Percentiles rank a stretch among this genome's conserved stretches.
These are phyloP conservation scores for Austrolebias charrua DNA, from an alignment of 2,797 vertebrate genomes.

Conservation along the genomic window DNA sequence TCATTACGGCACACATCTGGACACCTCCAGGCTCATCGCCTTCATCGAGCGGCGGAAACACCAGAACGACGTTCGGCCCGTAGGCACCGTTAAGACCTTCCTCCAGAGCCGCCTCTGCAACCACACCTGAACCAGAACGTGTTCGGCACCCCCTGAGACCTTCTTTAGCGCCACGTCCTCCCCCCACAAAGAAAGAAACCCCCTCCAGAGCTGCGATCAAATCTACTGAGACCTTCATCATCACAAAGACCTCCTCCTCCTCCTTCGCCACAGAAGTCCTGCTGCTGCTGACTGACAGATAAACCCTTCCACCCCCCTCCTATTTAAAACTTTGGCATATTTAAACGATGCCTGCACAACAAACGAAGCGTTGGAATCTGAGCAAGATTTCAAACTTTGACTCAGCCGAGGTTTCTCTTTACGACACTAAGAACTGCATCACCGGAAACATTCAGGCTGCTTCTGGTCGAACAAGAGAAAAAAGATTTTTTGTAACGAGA, in stretches of 20 bases:
- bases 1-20: conserved; percentile 77
- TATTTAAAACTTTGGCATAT: conserved; percentile 56
- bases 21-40: conserved; percentile 91
- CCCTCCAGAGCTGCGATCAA: conserved; percentile 9
- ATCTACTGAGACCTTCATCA: conserved; percentile 40
- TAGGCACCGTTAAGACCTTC: conserved; percentile 88
- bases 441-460: conserved; percentile 73
- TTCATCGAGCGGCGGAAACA: conserved; percentile 96
- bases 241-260: conserved; percentile 83
- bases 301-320: conserved; percentile 34
- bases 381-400: conserved; percentile 73
- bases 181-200: conserved; percentile 5
- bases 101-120: conserved; percentile 90
- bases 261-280: conserved; percentile 82
- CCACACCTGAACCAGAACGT: conserved; percentile 76
- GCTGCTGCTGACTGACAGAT: conserved; percentile 84
- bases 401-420: conserved; percentile 75
- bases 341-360: conserved; percentile 72
- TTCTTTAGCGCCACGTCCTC: too few species aligned
- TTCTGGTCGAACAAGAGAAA: conserved; percentile 69
- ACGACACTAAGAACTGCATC: conserved; percentile 83
- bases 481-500: conserved; percentile 76
- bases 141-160: too few species aligned
- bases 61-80: conserved; percentile 91
- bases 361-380: conserved; percentile 62